Evolutionary conservation across 2,888 invertebrate genomes (phyloP).

Genomic region (Habroteleia sp.): DNA sequence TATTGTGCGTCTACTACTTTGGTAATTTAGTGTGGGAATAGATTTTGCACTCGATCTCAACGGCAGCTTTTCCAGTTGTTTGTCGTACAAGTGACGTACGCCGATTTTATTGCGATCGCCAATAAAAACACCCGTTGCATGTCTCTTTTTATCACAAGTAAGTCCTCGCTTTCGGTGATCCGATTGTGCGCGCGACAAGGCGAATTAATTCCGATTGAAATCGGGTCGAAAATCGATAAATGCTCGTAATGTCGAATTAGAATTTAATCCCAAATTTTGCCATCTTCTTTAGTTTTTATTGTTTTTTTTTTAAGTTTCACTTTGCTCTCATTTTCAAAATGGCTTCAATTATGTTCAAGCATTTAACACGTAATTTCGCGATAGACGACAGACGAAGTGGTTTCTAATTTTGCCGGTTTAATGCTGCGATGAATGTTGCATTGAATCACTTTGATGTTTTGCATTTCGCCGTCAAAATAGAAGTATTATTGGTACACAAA

Average conservation of each 20-base stretch:
- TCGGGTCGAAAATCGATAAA: too few relatives aligned
- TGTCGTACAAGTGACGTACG: conserved; percentile 24
- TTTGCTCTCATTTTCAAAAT: too few relatives aligned
- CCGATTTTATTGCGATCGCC: conserved; percentile 17
- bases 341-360: too few relatives aligned
- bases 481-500: conserved; percentile 6
- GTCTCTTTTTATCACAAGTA: conserved; percentile 3
- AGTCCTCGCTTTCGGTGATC: conserved; percentile 1
- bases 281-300: too few relatives aligned
- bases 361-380: neutral
- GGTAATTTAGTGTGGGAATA: conserved; percentile 15
- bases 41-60: conserved; percentile 1
- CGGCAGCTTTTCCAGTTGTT: neutral
- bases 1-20: conserved; percentile 1
- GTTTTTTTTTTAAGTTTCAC: too few relatives aligned
- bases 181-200: too few relatives aligned
- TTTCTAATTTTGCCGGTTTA: conserved; percentile 17
- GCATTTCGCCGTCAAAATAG: conserved; percentile 11
- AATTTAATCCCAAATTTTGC: too few relatives aligned
- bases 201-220: too few relatives aligned
- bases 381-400: neutral
- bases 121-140: conserved; percentile 3
- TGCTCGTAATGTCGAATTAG: too few relatives aligned
- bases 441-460: conserved; percentile 20
- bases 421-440: conserved; percentile 2